Conservation (phyloP, 1,140 invertebrate genomes). For the Drosophila mayri region DNA sequence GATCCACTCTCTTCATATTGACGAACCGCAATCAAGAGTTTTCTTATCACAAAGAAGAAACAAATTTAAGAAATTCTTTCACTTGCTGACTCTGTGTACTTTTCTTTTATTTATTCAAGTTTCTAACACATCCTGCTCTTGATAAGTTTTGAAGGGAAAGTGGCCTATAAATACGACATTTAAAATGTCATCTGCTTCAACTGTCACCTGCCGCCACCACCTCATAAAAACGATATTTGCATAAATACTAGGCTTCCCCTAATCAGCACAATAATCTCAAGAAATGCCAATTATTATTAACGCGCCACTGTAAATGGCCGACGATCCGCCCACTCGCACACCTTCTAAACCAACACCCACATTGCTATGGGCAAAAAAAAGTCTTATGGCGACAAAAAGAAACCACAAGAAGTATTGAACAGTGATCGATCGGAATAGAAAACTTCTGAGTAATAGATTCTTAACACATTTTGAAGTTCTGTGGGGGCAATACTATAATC, state of each 20-base stretch:
- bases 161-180: not conserved
- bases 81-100: constrained; percentile 7
- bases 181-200: not conserved
- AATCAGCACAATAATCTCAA: constrained; percentile 51
- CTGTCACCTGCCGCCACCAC: constrained; percentile 54
- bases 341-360: constrained; percentile 31
- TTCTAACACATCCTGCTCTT: constrained; percentile 2
- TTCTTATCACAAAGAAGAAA: constrained; percentile 32
- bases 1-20: not conserved
- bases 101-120: constrained; percentile 14
- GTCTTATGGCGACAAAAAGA: constrained; percentile 23
- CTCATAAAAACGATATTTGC: constrained; percentile 54
- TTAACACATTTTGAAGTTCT: not conserved
- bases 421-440: constrained; percentile 16
- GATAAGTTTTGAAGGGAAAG: constrained; percentile 38
- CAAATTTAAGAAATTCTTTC: not conserved
- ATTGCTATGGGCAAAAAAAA: constrained; percentile 5
- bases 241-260: constrained; percentile 33
- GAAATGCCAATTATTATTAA: constrained; percentile 68
- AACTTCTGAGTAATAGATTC: not conserved
- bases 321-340: constrained; percentile 35
- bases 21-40: constrained; percentile 22
- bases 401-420: constrained; percentile 23
- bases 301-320: constrained; percentile 55
- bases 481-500: rapidly evolving